Conservation (phyloP, 1,140 invertebrate genomes). For the Caenorhabditis briggsae region DNA sequence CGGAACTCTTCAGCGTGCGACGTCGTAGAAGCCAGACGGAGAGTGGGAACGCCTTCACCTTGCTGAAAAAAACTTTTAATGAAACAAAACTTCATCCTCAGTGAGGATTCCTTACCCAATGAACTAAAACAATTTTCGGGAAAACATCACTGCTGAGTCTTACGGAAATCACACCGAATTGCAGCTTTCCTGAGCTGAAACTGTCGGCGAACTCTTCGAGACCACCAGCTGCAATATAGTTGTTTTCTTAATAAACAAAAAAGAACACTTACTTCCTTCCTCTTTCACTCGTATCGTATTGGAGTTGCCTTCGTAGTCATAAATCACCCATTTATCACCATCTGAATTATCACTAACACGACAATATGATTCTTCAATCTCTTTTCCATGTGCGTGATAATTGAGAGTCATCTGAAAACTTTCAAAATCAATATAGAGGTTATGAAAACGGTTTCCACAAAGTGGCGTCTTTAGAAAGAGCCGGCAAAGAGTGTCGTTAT, state of each 20-base stretch:
- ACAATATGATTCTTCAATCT: constrained; percentile 5
- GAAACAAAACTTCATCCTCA: not conserved
- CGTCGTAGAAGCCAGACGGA: constrained; percentile 37
- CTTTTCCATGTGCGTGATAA: constrained; percentile 43
- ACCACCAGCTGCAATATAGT: constrained; percentile 10
- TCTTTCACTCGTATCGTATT: constrained; percentile 41
- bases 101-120: constrained; percentile 6
- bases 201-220: constrained; percentile 43
- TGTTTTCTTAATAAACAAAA: not conserved
- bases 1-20: constrained; percentile 26
- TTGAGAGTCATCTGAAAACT: constrained; percentile 43
- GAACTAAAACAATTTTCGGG: constrained; percentile 37
- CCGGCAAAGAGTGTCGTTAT: constrained; percentile 18
- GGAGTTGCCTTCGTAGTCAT: constrained; percentile 42
- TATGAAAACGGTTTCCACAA: not conserved
- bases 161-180: constrained; percentile 52
- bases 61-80: constrained; percentile 27
- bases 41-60: constrained; percentile 38
- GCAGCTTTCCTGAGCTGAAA: constrained; percentile 32
- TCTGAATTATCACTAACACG: constrained; percentile 28
- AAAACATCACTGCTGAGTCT: constrained; percentile 29
- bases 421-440: not conserved
- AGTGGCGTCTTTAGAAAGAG: constrained; percentile 10
- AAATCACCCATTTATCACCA: constrained; percentile 28
- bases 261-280: constrained; percentile 38